These are phyloP conservation scores for Pseudochirops cupreus DNA, from an alignment of 2,797 vertebrate genomes.

Conservation along the genomic window DNA sequence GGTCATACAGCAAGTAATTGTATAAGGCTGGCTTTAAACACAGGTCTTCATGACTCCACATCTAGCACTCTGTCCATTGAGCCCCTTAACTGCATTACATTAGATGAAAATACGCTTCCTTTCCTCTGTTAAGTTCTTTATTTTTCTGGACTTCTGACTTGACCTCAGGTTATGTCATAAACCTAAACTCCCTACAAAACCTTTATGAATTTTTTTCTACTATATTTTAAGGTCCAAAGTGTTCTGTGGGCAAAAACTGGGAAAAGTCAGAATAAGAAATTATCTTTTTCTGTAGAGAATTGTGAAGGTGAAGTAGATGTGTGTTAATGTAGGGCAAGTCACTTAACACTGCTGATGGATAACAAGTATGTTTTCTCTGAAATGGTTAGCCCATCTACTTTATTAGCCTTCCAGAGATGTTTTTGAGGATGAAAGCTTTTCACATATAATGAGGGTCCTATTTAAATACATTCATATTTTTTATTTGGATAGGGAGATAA, in stretches of 20 bases:
- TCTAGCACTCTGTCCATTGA: not conserved
- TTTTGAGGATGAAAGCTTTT: conserved; percentile 17
- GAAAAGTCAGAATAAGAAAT: not conserved
- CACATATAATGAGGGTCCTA: not conserved
- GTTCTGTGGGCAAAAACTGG: not conserved
- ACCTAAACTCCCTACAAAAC: not conserved
- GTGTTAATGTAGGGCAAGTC: not conserved
- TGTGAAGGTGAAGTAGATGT: not conserved
- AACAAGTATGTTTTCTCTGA: not conserved
- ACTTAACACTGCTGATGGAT: conserved; percentile 1
- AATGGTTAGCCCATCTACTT: not conserved
- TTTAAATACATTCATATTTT: conserved; percentile 17
- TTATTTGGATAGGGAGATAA: not conserved
- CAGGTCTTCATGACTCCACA: not conserved
- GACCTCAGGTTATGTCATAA: not conserved
- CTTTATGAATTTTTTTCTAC: not conserved
- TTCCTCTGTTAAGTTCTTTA: not conserved
- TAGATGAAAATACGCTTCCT: not conserved
- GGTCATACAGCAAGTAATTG: not conserved
- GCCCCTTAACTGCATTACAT: not conserved
- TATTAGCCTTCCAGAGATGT: not conserved
- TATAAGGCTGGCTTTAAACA: not conserved
- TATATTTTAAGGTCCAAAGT: not conserved
- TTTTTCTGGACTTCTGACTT: not conserved
- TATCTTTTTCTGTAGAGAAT: not conserved